phyloP scores from a whole-genome alignment of 2,113 vertebrate species.

The Sinosuthora webbiana region DNA sequence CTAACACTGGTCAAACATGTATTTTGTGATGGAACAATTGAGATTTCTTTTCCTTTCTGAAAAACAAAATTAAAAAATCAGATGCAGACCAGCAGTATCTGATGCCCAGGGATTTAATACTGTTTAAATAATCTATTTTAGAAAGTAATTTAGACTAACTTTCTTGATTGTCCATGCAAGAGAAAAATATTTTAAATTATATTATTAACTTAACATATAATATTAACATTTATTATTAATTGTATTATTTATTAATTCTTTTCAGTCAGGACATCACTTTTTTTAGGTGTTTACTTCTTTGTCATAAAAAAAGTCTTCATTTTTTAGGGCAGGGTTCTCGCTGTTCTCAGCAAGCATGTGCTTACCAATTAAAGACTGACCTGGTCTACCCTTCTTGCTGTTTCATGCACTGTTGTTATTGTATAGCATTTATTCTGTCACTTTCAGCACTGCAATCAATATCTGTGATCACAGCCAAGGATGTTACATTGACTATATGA shows the following conservation, averaged over 20 bases:
- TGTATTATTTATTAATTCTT: neutral
- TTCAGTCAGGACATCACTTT: neutral
- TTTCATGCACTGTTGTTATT: neutral
- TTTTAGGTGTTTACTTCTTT: neutral
- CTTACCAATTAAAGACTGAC: neutral
- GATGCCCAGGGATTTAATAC: neutral
- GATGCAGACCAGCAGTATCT: neutral
- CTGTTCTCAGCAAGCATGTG: neutral
- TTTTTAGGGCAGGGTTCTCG: neutral
- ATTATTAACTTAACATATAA: neutral
- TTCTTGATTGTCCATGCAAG: neutral
- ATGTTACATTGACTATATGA: constrained; percentile 5
- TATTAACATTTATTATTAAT: neutral
- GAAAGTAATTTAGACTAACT: neutral
- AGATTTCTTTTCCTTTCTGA: neutral
- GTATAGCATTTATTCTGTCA: neutral
- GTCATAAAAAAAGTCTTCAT: neutral
- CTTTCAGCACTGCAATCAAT: constrained; percentile 38
- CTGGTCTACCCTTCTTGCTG: neutral
- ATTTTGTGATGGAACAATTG: neutral
- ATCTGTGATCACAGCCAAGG: constrained; percentile 37
- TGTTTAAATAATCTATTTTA: neutral
- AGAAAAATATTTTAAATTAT: neutral
- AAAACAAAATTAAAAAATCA: neutral
- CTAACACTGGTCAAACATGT: neutral